Evolutionary conservation across 2,888 invertebrate species (phyloP).

Genomic region (Eudasyphora cyanicolor): DNA sequence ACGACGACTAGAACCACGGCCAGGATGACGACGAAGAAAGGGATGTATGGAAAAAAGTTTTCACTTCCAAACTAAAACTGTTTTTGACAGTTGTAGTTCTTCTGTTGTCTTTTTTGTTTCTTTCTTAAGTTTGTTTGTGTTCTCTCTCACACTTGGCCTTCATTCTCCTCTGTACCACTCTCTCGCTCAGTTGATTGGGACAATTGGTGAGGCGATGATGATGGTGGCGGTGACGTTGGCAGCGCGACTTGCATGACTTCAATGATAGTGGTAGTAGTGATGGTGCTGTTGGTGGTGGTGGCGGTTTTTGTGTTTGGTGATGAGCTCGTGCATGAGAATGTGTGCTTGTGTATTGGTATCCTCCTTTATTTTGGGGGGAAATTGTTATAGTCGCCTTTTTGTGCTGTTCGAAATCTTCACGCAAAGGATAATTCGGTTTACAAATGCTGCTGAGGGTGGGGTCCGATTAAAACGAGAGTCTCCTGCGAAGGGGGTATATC

Average conservation of each 20-base stretch:
- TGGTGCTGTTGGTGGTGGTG: background rate
- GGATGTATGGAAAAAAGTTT: slow-evolving; percentile 11
- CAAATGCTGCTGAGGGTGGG: slow-evolving; percentile 18
- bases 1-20: background rate
- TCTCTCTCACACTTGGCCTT: background rate
- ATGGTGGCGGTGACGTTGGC: background rate
- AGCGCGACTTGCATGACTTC: background rate
- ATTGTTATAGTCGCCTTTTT: slow-evolving; percentile 29
- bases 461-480: background rate
- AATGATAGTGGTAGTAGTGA: background rate
- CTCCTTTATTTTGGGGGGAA: background rate
- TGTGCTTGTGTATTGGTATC: slow-evolving; percentile 3
- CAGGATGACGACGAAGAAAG: background rate
- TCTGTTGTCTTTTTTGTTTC: slow-evolving; percentile 9
- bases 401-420: slow-evolving; percentile 1
- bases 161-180: background rate
- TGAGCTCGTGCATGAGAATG: background rate
- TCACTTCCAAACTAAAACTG: slow-evolving; percentile 53
- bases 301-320: background rate
- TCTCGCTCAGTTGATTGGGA: background rate
- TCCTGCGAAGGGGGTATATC: background rate
- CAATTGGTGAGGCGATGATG: background rate
- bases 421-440: slow-evolving; percentile 27
- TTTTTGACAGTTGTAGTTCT: slow-evolving; percentile 66
- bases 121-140: slow-evolving; percentile 7